A percentile compares a stretch with the other conserved stretches of the same genome.
Evolutionary conservation across 1,140 invertebrate genomes (phyloP).

Genomic region (Venustaconcha ellipsiformis): DNA sequence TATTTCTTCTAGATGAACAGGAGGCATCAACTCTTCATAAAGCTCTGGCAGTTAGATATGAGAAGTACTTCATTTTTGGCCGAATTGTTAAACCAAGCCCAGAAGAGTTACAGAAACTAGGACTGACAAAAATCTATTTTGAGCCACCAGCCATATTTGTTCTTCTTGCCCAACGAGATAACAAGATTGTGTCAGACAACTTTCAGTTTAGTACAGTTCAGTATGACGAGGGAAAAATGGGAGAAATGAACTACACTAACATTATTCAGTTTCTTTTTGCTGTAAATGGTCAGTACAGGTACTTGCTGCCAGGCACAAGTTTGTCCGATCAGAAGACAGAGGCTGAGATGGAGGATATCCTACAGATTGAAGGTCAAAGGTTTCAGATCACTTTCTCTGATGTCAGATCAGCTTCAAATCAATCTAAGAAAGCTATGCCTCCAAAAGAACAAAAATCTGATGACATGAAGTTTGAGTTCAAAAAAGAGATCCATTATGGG

Average conservation of each 20-base stretch:
- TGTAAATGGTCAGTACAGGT: constrained; percentile 48
- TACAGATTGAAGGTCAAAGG: constrained; percentile 45
- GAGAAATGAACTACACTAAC: constrained; percentile 50
- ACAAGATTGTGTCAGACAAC: constrained; percentile 7
- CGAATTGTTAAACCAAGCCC: constrained; percentile 39
- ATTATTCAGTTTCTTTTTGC: constrained; percentile 53
- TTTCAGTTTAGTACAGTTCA: constrained; percentile 40
- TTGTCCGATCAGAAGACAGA: constrained; percentile 31
- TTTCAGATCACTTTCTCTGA: constrained; percentile 38
- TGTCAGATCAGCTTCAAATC: neutral
- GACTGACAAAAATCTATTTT: constrained; percentile 36
- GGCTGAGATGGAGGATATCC: constrained; percentile 52
- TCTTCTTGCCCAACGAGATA: constrained; percentile 31
- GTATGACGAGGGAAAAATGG: constrained; percentile 38
- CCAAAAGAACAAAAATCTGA: no score
- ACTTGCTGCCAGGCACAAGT: constrained; percentile 44
- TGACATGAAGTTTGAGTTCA: no score
- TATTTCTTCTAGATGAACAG: constrained; percentile 42
- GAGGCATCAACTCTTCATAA: constrained; percentile 43
- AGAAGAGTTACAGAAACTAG: constrained; percentile 42
- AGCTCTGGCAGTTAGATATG: constrained; percentile 44
- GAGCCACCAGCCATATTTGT: constrained; percentile 46
- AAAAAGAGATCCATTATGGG: no score
- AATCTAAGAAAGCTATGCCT: no score
- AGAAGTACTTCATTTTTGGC: constrained; percentile 53